Conservation (phyloP, 2,797 vertebrate species). For the Enoplosus armatus region DNA sequence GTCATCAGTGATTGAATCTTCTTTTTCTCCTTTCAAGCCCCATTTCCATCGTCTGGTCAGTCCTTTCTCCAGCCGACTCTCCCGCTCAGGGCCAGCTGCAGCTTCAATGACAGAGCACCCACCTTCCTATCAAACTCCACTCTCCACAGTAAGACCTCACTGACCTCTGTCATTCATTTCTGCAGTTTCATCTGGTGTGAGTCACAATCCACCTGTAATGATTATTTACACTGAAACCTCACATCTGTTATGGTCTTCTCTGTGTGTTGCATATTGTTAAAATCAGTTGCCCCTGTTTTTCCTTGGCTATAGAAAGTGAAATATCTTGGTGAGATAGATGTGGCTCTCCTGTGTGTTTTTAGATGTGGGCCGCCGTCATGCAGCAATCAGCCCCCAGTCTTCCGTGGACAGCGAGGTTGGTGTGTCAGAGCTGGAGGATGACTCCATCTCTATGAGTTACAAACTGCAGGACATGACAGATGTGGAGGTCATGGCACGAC, state of each 20-base stretch:
- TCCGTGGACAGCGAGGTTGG: constrained; percentile 95
- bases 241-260: background rate
- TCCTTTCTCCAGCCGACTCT: constrained; percentile 72
- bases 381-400: constrained; percentile 94
- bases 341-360: constrained; percentile 33
- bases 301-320: background rate
- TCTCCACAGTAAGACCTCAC: constrained; percentile 82
- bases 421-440: constrained; percentile 93
- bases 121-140: constrained; percentile 84
- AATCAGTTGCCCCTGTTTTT: background rate
- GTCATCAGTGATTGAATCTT: constrained; percentile 2
- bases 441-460: constrained; percentile 97
- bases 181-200: background rate
- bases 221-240: background rate
- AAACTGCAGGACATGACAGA: constrained; percentile 98
- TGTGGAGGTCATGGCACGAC: constrained; percentile 98
- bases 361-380: constrained; percentile 88
- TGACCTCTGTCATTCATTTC: constrained; percentile 4
- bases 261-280: background rate
- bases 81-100: constrained; percentile 74
- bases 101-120: constrained; percentile 81
- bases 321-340: background rate
- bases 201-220: constrained; percentile 7
- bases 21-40: constrained; percentile 66
- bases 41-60: constrained; percentile 69